Conservation (phyloP, 2,113 vertebrate species). For the Spea bombifrons region DNA sequence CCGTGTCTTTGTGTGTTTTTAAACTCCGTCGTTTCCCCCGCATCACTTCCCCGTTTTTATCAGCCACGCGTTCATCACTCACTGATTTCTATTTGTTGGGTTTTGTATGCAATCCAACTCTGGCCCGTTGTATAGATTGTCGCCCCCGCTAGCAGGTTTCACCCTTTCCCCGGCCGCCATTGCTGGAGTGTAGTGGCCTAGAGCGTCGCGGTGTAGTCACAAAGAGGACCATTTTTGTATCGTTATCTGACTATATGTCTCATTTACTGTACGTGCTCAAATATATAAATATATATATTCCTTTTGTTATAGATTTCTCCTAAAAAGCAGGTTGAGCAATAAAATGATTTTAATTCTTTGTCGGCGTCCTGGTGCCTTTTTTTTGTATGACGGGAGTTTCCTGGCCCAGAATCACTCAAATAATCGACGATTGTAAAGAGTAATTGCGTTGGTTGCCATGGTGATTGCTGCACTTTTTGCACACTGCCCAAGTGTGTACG, state of each 20-base stretch:
- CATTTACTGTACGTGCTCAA: constrained; percentile 88
- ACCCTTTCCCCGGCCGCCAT: neutral
- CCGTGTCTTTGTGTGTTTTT: neutral
- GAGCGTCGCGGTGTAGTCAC: constrained; percentile 66
- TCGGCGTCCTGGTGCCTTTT: constrained; percentile 43
- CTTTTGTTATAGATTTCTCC: constrained; percentile 95
- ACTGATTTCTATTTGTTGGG: constrained; percentile 53
- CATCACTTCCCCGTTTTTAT: no score
- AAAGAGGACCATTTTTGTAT: constrained; percentile 91
- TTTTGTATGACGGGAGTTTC: no score
- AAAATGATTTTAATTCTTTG: constrained; percentile 85
- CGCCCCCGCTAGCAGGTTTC: neutral
- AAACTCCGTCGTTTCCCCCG: neutral
- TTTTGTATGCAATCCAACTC: constrained; percentile 59
- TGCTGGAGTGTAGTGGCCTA: constrained; percentile 55
- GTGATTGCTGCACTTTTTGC: neutral
- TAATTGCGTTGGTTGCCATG: neutral
- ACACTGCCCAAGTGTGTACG: no score
- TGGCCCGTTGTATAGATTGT: no score
- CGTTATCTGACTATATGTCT: constrained; percentile 81
- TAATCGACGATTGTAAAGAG: no score
- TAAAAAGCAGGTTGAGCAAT: constrained; percentile 94
- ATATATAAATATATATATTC: constrained; percentile 69
- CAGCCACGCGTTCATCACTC: neutral
- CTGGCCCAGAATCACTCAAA: no score